Conservation (phyloP, 2,113 vertebrate genomes). For the Hipposideros armiger region DNA sequence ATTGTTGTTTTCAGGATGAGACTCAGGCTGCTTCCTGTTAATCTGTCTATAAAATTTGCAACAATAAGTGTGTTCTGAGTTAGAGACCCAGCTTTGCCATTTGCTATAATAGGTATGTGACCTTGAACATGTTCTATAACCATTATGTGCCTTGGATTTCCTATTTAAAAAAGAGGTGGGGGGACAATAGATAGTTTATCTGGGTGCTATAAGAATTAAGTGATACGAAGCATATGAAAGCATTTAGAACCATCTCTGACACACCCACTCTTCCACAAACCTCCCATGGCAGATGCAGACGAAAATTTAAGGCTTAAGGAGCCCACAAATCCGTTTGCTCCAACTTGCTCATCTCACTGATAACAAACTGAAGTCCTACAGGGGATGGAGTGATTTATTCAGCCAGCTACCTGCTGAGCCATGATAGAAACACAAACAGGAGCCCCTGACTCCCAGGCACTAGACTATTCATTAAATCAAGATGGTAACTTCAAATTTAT, state of each 20-base stretch:
- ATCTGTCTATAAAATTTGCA: conserved; percentile 70
- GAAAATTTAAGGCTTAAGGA: not conserved
- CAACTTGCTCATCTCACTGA: not conserved
- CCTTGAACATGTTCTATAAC: conserved; percentile 51
- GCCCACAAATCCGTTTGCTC: not conserved
- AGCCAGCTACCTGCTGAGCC: not conserved
- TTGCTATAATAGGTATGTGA: conserved; percentile 42
- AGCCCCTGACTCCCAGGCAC: not conserved
- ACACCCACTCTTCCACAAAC: not conserved
- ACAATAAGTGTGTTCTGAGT: conserved; percentile 33
- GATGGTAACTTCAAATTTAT: not conserved
- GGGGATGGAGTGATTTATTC: not conserved
- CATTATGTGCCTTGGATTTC: not conserved
- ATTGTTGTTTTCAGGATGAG: conserved; percentile 68
- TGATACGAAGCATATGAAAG: not conserved
- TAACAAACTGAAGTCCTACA: not conserved
- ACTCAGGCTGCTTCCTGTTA: conserved; percentile 52
- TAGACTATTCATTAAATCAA: not conserved
- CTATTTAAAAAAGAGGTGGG: not conserved
- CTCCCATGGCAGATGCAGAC: not conserved
- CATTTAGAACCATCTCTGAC: not conserved
- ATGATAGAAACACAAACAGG: not conserved
- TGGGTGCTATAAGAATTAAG: not conserved
- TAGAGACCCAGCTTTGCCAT: conserved; percentile 36
- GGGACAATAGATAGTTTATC: not conserved